Conservation (phyloP, 2,888 invertebrate species). For the Cosmopolites sordidus region DNA sequence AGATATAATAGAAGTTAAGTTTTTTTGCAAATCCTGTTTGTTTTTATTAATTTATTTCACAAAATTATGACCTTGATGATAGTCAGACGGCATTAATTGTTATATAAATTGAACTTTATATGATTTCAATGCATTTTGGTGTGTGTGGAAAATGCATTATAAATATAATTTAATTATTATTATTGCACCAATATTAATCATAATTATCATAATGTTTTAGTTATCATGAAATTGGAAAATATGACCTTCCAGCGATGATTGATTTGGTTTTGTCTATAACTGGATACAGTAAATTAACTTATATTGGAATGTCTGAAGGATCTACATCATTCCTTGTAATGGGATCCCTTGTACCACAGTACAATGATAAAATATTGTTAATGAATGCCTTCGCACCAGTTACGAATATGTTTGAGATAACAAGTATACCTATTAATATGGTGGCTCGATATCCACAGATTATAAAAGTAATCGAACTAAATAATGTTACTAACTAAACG, state of each 20-base stretch:
- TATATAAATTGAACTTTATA: too few relatives aligned
- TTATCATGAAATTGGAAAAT: slow-evolving; percentile 25
- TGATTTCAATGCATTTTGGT: too few relatives aligned
- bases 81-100: too few relatives aligned
- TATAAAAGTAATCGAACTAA: neutral
- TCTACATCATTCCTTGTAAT: slow-evolving; percentile 24
- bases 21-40: too few relatives aligned
- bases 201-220: slow-evolving; percentile 19
- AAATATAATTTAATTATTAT: too few relatives aligned
- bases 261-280: slow-evolving; percentile 17
- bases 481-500: neutral
- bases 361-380: slow-evolving; percentile 25
- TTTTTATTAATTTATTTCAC: too few relatives aligned
- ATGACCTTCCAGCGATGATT: slow-evolving; percentile 25
- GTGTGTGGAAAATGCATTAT: too few relatives aligned
- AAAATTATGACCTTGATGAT: too few relatives aligned
- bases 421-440: slow-evolving; percentile 10
- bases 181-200: neutral
- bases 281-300: slow-evolving; percentile 15
- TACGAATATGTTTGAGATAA: slow-evolving; percentile 14
- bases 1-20: too few relatives aligned
- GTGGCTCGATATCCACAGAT: slow-evolving; percentile 6
- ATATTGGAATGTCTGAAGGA: slow-evolving; percentile 25
- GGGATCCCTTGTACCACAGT: slow-evolving; percentile 20
- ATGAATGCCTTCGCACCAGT: slow-evolving; percentile 27